These are phyloP conservation scores for Nesometra sesokonis DNA, from an alignment of 35 echinoderm and acorn worm species.

Conservation along the genomic window DNA sequence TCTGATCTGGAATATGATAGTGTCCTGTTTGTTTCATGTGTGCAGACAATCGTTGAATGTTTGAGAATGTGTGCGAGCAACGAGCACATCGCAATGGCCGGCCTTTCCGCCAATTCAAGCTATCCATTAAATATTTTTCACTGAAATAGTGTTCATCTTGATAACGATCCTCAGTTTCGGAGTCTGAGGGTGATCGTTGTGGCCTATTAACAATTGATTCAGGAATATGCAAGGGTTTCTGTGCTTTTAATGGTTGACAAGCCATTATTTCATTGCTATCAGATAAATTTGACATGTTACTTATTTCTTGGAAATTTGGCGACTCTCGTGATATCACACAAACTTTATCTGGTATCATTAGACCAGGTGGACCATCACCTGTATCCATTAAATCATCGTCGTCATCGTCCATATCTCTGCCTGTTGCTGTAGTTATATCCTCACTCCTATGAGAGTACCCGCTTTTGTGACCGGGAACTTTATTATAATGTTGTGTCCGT, in stretches of 20 bases:
- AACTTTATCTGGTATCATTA: background rate
- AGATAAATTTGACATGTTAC: background rate
- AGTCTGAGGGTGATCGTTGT: background rate
- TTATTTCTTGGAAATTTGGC: background rate
- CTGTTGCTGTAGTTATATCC: background rate
- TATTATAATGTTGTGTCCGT: conserved; percentile 59
- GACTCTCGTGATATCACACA: background rate
- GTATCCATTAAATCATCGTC: background rate
- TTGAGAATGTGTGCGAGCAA: conserved; percentile 29
- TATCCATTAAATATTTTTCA: background rate
- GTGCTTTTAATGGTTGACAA: background rate
- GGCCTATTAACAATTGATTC: background rate
- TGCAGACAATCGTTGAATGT: conserved; percentile 29
- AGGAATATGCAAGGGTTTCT: background rate
- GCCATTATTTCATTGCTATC: background rate
- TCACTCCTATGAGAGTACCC: background rate
- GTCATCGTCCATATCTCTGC: background rate
- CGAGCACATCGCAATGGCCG: conserved; percentile 24
- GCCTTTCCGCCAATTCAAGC: conserved; percentile 7
- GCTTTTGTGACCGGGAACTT: conserved; percentile 46
- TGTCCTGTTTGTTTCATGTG: conserved; percentile 54
- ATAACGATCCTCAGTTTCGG: background rate
- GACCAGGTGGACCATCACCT: background rate
- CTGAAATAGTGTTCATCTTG: background rate
- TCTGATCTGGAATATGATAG: conserved; percentile 9